Percentiles rank a stretch among this genome's conserved stretches.
These are phyloP conservation scores for Mastomys natalensis DNA, from an alignment of 2,113 vertebrate genomes.

Conservation along the genomic window DNA sequence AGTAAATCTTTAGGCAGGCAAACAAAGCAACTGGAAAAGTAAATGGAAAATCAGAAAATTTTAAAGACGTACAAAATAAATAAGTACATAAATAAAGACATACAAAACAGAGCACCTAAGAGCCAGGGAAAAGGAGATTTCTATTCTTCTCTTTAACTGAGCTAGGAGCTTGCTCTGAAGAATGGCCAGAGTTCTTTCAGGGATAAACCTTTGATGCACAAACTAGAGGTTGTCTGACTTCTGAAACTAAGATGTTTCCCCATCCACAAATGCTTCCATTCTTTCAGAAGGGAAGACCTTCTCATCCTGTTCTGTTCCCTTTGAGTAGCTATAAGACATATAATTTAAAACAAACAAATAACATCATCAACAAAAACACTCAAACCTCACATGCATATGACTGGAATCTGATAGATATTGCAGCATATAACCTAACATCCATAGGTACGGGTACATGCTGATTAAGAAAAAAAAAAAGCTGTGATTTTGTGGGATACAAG, in stretches of 20 bases:
- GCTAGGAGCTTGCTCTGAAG: not conserved
- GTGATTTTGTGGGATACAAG: not conserved
- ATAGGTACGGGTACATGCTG: not conserved
- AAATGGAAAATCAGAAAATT: not conserved
- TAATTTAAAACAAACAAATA: not conserved
- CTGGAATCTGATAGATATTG: not conserved
- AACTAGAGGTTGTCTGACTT: not conserved
- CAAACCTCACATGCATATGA: not conserved
- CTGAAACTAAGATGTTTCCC: not conserved
- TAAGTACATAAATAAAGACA: not conserved
- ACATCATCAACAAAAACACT: not conserved
- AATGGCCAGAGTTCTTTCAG: not conserved
- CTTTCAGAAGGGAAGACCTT: not conserved
- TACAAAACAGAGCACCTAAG: not conserved
- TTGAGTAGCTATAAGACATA: not conserved
- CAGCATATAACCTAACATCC: not conserved
- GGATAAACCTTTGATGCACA: not conserved
- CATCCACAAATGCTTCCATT: not conserved
- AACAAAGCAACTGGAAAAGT: not conserved
- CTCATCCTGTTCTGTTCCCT: not conserved
- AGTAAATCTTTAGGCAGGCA: not conserved
- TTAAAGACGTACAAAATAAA: not conserved
- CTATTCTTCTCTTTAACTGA: not conserved
- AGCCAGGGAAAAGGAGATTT: not conserved
- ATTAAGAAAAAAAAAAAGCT: not conserved